phyloP scores from a whole-genome alignment of 2,113 vertebrate species.

The Oenanthe oenanthe region DNA sequence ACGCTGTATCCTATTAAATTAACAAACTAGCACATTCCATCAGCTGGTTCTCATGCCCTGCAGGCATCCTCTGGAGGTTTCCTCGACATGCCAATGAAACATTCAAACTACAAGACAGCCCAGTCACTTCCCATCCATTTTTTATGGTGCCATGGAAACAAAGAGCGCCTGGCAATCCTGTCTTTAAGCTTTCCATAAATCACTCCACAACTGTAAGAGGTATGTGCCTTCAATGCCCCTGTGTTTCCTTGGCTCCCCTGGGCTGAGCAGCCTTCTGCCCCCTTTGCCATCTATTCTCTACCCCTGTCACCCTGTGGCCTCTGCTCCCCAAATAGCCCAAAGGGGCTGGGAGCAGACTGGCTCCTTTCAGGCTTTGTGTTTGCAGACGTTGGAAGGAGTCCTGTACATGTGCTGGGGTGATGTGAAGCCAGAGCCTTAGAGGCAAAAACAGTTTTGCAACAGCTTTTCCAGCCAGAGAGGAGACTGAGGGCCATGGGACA shows the following conservation, averaged over 20 bases:
- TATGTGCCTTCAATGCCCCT: not conserved
- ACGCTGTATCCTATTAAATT: conserved; percentile 57
- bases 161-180: conserved; percentile 31
- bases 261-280: not conserved
- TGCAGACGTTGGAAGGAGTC: not conserved
- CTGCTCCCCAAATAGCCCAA: not conserved
- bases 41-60: conserved; percentile 60
- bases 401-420: conserved; percentile 7
- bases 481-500: not conserved
- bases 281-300: not conserved
- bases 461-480: not conserved
- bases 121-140: conserved; percentile 70
- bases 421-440: not conserved
- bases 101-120: conserved; percentile 57
- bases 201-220: conserved; percentile 22
- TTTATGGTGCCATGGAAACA: conserved; percentile 71
- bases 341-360: not conserved
- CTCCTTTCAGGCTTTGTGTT: conserved; percentile 14
- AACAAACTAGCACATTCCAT: conserved; percentile 67
- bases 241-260: not conserved
- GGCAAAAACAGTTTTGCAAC: not conserved
- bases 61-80: conserved; percentile 69
- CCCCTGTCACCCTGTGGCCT: not conserved
- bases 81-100: conserved; percentile 55
- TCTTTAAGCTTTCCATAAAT: conserved; percentile 52